A percentile compares a stretch with the other conserved stretches of the same genome.
Conservation (phyloP, 2,888 invertebrate species). For the Tetragnatha montana region DNA sequence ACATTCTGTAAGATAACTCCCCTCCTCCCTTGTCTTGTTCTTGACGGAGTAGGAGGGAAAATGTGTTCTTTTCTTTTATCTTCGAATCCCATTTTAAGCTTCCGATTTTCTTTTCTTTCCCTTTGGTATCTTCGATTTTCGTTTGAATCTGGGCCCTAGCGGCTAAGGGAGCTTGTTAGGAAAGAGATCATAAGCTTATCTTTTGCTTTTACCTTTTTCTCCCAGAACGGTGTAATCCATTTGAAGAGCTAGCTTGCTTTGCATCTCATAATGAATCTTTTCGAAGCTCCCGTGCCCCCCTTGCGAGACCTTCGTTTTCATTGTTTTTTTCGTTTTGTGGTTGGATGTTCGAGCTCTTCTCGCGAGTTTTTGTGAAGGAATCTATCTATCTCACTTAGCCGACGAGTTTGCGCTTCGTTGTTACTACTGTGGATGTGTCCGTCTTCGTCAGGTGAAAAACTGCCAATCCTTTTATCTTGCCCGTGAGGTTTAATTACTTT, state of each 20-base stretch:
- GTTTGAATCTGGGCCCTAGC: slow-evolving; percentile 15
- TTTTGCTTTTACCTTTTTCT: slow-evolving; percentile 4
- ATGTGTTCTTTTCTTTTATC: slow-evolving; percentile 11
- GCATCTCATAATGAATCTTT: slow-evolving; percentile 2
- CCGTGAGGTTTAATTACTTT: too few relatives aligned
- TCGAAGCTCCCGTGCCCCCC: background rate
- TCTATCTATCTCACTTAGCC: too few relatives aligned
- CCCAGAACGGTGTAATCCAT: slow-evolving; percentile 1
- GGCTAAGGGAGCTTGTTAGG: slow-evolving; percentile 24
- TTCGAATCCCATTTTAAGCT: slow-evolving; percentile 24
- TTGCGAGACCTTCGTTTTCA: background rate
- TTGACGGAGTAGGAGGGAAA: slow-evolving; percentile 11
- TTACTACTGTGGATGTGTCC: too few relatives aligned
- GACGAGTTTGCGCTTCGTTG: too few relatives aligned
- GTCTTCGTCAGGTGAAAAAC: too few relatives aligned
- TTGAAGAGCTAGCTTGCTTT: slow-evolving; percentile 14
- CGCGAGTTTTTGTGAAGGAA: too few relatives aligned
- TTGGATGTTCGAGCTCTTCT: too few relatives aligned
- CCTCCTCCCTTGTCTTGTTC: background rate
- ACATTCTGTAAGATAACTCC: slow-evolving; percentile 21
- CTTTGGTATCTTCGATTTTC: slow-evolving; percentile 9
- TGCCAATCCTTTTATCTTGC: too few relatives aligned
- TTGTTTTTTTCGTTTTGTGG: background rate
- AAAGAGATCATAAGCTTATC: slow-evolving; percentile 31
- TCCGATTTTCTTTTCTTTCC: slow-evolving; percentile 2